These are phyloP conservation scores for Dipodomys spectabilis DNA, from an alignment of 2,113 vertebrate genomes.

Conservation along the genomic window DNA sequence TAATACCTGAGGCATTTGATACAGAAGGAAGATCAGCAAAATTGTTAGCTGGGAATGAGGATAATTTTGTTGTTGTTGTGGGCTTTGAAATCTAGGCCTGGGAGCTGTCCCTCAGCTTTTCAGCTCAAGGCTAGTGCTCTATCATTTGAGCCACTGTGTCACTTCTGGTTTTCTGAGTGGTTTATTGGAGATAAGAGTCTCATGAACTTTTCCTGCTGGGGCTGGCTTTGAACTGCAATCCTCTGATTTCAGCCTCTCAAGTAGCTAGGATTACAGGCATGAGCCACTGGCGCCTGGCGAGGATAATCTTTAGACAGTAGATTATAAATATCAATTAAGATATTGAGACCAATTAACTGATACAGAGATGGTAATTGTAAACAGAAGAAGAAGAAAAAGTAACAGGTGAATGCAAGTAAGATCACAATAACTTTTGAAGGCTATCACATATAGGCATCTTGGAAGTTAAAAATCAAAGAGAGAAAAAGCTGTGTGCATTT, in stretches of 20 bases:
- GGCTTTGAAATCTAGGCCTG: no score
- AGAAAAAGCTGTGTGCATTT: neutral
- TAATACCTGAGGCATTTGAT: neutral
- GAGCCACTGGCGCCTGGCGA: no score
- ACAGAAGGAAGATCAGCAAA: neutral
- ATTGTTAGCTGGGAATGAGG: neutral
- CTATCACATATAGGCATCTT: neutral
- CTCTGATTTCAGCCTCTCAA: no score
- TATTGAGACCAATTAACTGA: neutral
- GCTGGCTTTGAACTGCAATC: no score
- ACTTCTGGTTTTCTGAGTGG: no score
- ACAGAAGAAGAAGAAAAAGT: neutral
- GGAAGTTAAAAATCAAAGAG: slow-evolving; percentile 1
- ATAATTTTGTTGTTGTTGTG: no score
- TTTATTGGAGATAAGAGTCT: no score
- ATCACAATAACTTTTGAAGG: neutral
- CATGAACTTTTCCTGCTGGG: no score
- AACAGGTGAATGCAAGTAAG: slow-evolving; percentile 15
- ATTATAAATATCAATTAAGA: neutral
- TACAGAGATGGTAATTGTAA: neutral
- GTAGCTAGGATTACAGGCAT: no score
- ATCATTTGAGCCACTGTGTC: no score
- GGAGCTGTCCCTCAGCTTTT: no score
- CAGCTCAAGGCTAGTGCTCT: no score
- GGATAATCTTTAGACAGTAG: neutral